A percentile compares a stretch with the other conserved stretches of the same genome.
Evolutionary conservation across 2,113 vertebrate genomes (phyloP).

Genomic region (Nansenia antarctica): DNA sequence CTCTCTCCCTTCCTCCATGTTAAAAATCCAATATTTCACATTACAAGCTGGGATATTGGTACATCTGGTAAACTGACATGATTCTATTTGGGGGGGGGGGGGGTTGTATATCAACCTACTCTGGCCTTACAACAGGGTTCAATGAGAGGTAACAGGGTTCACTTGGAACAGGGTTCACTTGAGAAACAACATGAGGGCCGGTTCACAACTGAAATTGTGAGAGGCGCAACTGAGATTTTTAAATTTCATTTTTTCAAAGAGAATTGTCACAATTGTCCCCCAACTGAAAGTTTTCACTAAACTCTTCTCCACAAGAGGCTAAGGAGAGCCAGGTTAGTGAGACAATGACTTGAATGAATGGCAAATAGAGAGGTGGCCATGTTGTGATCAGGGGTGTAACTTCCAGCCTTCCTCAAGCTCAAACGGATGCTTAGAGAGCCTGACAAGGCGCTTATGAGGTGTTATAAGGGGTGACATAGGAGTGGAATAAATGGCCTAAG

Average conservation of each 20-base stretch:
- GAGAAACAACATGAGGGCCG: conserved; percentile 27
- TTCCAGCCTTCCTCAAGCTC: neutral
- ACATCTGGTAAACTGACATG: conserved; percentile 44
- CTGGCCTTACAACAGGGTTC: conserved; percentile 56
- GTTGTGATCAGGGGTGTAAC: neutral
- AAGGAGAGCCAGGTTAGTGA: conserved; percentile 33
- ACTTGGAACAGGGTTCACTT: conserved; percentile 31
- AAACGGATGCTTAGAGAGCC: neutral
- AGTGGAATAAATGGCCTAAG: neutral
- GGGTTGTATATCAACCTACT: conserved; percentile 33
- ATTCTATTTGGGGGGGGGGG: conserved; percentile 35
- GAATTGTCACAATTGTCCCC: neutral
- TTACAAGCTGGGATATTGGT: conserved; percentile 77
- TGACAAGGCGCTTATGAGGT: conserved; percentile 24
- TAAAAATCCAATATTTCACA: conserved; percentile 75
- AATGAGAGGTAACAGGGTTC: conserved; percentile 50
- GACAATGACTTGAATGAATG: conserved; percentile 21
- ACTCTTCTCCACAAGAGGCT: neutral
- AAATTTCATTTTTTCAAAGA: conserved; percentile 35
- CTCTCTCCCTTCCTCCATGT: conserved; percentile 23
- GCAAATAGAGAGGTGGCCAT: conserved; percentile 4
- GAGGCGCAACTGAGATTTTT: neutral
- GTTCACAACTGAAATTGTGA: conserved; percentile 25
- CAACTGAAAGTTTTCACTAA: neutral
- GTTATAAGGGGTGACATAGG: conserved; percentile 40